Evolutionary conservation across 2,888 invertebrate genomes (phyloP), one percentile per base, ranked within the genome.

Genomic region (Poecilus cupreus): DNA sequence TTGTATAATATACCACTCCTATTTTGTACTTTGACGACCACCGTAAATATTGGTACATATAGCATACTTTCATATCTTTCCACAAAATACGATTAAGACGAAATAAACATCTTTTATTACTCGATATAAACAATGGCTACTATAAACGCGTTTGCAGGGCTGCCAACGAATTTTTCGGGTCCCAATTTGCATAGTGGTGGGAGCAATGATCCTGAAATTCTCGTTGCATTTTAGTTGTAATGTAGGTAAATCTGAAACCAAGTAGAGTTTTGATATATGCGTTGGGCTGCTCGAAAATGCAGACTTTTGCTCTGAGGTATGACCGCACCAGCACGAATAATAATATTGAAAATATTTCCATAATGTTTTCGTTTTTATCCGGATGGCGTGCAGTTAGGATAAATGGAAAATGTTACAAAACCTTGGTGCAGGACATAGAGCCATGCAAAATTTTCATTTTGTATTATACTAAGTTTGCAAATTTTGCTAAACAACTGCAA

Each of bases 281-380:
- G 11, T 4, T 16, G 37, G 70, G 70, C 39, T 20, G 39, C 5
- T 18, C 5, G 10, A 68, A 68, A 39, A 37, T 68, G 64, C 64
- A 37, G 37, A 68, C 64, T 37, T 64, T 37, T 37, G 18, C 39
- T 68, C 16, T 64, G 46, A 60, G 46, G 75, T 78, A 78, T 78
- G 64, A 60, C 78, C 64, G 78, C 26, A 54, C 78, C 78, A 64
- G 26, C 46, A 37, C 54, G 64, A 68, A 68, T 68, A 51, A 51
- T 70, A 68, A 79, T 70, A 79, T 79, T 79, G 46, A 64, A 37
- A 68, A 79, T 70, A 79, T 79, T 79, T 79, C 68, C 64, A 68
- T 68, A 68, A 68, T 68, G 37, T 68, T 64, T 46, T 64, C 64
- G 78, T 78, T 78, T 64, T 78, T 43, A 39, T 60, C 43, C 18